phyloP scores from a whole-genome alignment of 1,140 invertebrate species.

The Atta texana region DNA sequence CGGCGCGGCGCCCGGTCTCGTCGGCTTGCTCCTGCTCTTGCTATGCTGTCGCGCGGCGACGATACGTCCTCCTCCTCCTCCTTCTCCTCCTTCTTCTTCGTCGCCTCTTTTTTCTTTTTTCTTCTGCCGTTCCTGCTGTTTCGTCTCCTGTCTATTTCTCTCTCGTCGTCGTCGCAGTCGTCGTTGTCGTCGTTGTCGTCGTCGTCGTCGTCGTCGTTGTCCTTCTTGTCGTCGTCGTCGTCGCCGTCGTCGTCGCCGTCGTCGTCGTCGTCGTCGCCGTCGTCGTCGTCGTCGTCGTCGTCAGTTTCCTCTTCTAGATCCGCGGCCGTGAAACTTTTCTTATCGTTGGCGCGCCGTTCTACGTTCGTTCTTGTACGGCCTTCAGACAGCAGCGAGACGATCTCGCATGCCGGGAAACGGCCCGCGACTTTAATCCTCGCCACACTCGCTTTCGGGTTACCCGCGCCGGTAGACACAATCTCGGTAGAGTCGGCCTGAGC shows the following conservation, averaged over 20 bases:
- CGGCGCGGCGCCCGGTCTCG: constrained; percentile 64
- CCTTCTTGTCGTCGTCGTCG: constrained; percentile 33
- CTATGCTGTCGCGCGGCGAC: constrained; percentile 52
- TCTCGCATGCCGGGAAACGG: constrained; percentile 76
- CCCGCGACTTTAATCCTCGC: constrained; percentile 79
- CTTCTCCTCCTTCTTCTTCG: neutral
- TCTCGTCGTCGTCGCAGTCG: constrained; percentile 30
- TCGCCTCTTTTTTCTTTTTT: constrained; percentile 47
- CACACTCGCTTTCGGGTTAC: constrained; percentile 82
- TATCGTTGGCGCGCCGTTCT: constrained; percentile 52
- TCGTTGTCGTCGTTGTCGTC: neutral
- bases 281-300: constrained; percentile 54
- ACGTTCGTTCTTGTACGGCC: constrained; percentile 68
- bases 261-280: constrained; percentile 19
- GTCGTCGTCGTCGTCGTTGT: neutral
- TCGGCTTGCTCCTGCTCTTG: constrained; percentile 36
- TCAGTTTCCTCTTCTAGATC: constrained; percentile 51
- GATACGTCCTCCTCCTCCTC: constrained; percentile 38
- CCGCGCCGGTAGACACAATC: constrained; percentile 85
- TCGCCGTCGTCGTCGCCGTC: constrained; percentile 39
- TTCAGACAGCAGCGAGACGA: constrained; percentile 72
- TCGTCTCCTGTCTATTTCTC: constrained; percentile 60
- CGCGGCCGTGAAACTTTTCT: constrained; percentile 66
- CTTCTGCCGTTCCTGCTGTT: constrained; percentile 53
- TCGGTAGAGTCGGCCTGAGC: constrained; percentile 83